A percentile compares a stretch with the other conserved stretches of the same genome.
Evolutionary conservation across 2,797 vertebrate species (phyloP).

Genomic region (Myotis pilosus): DNA sequence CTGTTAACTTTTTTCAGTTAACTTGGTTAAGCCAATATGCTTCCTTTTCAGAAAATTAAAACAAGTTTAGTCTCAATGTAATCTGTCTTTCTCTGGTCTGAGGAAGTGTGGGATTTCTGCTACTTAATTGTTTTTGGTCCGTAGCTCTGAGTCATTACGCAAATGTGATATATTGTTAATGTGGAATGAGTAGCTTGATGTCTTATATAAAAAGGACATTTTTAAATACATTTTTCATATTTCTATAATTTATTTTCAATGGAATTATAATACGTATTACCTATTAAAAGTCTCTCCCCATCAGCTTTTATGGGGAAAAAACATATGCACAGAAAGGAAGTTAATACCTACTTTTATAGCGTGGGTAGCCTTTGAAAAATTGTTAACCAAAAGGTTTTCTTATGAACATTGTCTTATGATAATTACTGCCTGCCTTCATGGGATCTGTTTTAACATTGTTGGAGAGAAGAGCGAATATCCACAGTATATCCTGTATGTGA

Average conservation of each 20-base stretch:
- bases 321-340: background rate
- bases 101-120: conserved; percentile 23
- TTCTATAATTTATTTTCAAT: conserved; percentile 42
- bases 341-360: background rate
- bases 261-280: background rate
- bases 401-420: background rate
- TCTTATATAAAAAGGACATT: background rate
- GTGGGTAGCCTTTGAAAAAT: conserved; percentile 20
- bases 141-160: background rate
- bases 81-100: background rate
- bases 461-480: background rate
- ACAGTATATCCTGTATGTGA: background rate
- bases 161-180: conserved; percentile 14
- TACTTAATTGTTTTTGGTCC: background rate
- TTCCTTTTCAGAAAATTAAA: conserved; percentile 18
- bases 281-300: background rate
- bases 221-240: background rate
- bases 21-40: conserved; percentile 20
- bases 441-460: background rate
- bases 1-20: conserved; percentile 17
- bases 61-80: background rate
- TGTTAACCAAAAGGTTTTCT: background rate
- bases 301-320: background rate
- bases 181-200: background rate
- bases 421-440: background rate